phyloP scores from a whole-genome alignment of 2,888 invertebrate genomes.

The Didymodactylos carnosus region DNA sequence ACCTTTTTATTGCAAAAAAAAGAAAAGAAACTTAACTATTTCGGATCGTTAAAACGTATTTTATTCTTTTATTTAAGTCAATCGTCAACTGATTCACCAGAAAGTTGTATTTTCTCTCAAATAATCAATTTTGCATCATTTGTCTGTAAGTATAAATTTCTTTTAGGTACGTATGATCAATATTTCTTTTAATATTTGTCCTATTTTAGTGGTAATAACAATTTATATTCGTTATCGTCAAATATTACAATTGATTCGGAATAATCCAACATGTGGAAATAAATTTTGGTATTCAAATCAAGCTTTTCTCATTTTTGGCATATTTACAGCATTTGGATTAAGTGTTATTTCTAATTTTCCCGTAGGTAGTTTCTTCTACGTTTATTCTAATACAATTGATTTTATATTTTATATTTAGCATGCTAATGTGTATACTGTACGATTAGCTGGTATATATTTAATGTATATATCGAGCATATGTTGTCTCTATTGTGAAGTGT shows the following conservation, averaged over 20 bases:
- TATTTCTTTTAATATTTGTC: not conserved
- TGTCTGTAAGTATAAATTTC: not conserved
- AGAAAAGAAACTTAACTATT: too few relatives aligned
- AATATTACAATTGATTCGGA: not conserved
- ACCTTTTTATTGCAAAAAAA: too few relatives aligned
- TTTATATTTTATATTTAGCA: not conserved
- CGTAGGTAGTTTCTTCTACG: not conserved
- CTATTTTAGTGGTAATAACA: not conserved
- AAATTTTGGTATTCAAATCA: not conserved
- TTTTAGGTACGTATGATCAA: too few relatives aligned
- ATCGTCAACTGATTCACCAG: not conserved
- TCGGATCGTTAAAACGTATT: too few relatives aligned
- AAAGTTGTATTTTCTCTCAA: not conserved
- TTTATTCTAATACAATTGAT: not conserved
- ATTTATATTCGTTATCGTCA: not conserved
- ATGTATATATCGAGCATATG: not conserved
- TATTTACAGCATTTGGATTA: not conserved
- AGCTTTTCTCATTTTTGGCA: not conserved
- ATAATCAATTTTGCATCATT: not conserved
- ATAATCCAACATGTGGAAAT: not conserved
- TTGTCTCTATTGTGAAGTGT: not conserved
- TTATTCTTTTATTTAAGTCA: not conserved
- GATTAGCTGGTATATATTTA: not conserved
- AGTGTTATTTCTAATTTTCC: not conserved
- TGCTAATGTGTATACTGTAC: not conserved